phyloP scores from a whole-genome alignment of 2,888 invertebrate species.

The Cryptosula pallasiana region DNA sequence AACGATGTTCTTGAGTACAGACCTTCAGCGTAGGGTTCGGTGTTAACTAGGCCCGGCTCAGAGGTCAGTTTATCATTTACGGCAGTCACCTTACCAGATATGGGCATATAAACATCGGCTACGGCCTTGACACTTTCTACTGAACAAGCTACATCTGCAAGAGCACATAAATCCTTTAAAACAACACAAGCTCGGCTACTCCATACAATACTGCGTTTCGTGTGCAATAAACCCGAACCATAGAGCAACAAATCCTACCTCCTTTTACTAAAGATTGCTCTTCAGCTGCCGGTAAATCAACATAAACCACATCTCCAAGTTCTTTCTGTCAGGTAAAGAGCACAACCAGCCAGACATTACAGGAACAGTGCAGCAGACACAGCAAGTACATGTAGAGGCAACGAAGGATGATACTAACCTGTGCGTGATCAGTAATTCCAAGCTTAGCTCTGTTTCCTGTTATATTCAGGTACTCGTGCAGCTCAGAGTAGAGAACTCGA shows the following conservation, averaged over 20 bases:
- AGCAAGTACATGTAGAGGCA: no score
- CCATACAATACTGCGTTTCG: no score
- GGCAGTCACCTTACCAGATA: conserved; percentile 8
- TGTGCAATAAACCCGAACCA: no score
- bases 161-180: neutral
- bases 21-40: conserved; percentile 2
- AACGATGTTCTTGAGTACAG: no score
- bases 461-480: conserved; percentile 1
- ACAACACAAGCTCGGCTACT: no score
- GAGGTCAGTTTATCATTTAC: neutral
- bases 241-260: neutral
- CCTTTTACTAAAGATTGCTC: conserved; percentile 1
- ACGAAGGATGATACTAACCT: no score
- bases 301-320: conserved; percentile 23
- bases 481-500: neutral
- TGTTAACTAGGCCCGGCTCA: conserved; percentile 13
- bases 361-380: no score
- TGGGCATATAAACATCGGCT: conserved; percentile 21
- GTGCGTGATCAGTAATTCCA: conserved; percentile 7
- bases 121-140: conserved; percentile 24
- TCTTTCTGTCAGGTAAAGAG: conserved; percentile 10
- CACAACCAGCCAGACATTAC: neutral
- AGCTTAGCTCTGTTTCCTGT: neutral
- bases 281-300: conserved; percentile 7
- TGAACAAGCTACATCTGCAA: conserved; percentile 12